phyloP scores from a whole-genome alignment of 2,797 vertebrate species.

The Betta splendens region DNA sequence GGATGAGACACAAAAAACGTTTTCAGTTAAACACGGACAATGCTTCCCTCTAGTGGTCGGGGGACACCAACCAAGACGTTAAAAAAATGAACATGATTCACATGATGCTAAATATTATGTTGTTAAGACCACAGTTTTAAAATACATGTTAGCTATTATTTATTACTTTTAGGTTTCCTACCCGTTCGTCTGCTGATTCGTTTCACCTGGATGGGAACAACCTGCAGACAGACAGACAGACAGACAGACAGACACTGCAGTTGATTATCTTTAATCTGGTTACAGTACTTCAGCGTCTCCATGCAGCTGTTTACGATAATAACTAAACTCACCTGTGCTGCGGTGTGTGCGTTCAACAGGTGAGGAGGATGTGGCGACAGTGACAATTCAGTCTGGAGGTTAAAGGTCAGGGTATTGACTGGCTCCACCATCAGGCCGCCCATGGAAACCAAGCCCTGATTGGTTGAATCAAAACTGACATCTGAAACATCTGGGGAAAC shows the following conservation, averaged over 20 bases:
- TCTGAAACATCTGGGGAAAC: conserved; percentile 57
- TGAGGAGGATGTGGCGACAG: conserved; percentile 1
- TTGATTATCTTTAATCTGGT: too few species aligned
- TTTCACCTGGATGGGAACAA: conserved; percentile 47
- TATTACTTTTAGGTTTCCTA: not conserved
- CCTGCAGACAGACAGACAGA: conserved; percentile 9
- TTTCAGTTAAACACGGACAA: too few species aligned
- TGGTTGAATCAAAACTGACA: conserved; percentile 54
- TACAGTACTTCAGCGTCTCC: not conserved
- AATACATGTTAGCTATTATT: too few species aligned
- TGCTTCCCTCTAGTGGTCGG: not conserved
- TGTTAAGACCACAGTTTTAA: too few species aligned
- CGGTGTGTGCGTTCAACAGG: conserved; percentile 3
- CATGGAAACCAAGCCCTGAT: conserved; percentile 70
- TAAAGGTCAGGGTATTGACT: conserved; percentile 36
- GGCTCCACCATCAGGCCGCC: conserved; percentile 60
- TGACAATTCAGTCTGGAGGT: conserved; percentile 46
- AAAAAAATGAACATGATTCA: too few species aligned
- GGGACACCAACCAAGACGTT: not conserved
- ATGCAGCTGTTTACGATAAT: too few species aligned
- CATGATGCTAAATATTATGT: too few species aligned
- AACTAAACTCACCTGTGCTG: conserved; percentile 15
- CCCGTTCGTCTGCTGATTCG: conserved; percentile 28
- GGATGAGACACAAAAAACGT: too few species aligned
- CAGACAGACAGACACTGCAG: too few species aligned